These are phyloP conservation scores for Eulemur rubriventer DNA, from an alignment of 2,797 vertebrate species.

Conservation along the genomic window DNA sequence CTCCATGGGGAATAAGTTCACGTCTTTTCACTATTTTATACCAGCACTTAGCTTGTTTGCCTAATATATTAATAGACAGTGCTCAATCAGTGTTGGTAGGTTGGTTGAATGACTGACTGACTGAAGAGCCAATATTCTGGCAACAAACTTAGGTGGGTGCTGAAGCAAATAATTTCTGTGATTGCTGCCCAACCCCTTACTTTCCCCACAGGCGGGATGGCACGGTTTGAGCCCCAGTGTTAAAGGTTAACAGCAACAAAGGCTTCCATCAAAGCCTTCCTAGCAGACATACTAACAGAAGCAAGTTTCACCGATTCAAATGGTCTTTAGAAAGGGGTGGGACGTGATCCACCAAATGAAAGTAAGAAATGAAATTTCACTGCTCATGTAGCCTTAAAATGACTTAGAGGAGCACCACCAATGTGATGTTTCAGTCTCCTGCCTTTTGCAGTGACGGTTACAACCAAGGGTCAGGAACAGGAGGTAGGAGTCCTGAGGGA, in stretches of 20 bases:
- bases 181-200: not conserved
- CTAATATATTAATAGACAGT: not conserved
- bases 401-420: not conserved
- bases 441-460: not conserved
- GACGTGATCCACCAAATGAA: not conserved
- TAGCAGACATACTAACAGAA: not conserved
- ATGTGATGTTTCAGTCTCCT: not conserved
- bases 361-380: not conserved
- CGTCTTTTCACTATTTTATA: not conserved
- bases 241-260: not conserved
- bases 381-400: not conserved
- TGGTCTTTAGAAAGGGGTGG: not conserved
- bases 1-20: not conserved
- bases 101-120: not conserved
- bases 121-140: not conserved
- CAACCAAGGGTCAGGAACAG: not conserved
- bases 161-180: not conserved
- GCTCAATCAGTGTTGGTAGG: not conserved
- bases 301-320: not conserved
- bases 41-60: not conserved
- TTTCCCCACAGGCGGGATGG: not conserved
- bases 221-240: accelerated
- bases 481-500: not conserved
- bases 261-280: not conserved
- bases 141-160: not conserved